Conservation (phyloP, 2,113 vertebrate genomes). For the Pachypanchax playfairii region DNA sequence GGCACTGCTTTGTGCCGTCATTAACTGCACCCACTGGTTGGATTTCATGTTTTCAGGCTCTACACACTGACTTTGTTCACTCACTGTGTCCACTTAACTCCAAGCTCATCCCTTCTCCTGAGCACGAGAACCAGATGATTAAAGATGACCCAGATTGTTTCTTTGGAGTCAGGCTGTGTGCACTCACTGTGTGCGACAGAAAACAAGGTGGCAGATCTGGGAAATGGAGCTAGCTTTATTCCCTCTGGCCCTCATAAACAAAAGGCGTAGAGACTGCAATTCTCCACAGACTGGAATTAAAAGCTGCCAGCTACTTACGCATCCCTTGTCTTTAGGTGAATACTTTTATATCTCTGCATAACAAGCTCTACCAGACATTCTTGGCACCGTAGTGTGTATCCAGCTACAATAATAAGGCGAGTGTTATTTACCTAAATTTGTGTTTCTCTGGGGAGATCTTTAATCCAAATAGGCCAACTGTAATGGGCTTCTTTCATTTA, state of each 20-base stretch:
- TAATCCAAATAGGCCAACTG: slow-evolving; percentile 52
- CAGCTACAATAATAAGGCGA: slow-evolving; percentile 39
- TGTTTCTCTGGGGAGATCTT: slow-evolving; percentile 32
- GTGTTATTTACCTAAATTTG: slow-evolving; percentile 49
- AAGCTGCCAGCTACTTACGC: slow-evolving; percentile 49
- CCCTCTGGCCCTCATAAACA: slow-evolving; percentile 57
- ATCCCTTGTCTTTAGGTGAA: slow-evolving; percentile 27
- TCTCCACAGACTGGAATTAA: slow-evolving; percentile 56
- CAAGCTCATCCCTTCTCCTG: slow-evolving; percentile 48
- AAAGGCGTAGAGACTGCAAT: slow-evolving; percentile 53
- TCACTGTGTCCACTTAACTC: slow-evolving; percentile 57
- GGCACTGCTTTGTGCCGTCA: slow-evolving; percentile 14
- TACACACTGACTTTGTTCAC: slow-evolving; percentile 28
- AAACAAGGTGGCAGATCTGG: slow-evolving; percentile 57
- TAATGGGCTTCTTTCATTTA: slow-evolving; percentile 9
- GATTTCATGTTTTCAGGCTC: slow-evolving; percentile 20
- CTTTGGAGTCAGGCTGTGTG: slow-evolving; percentile 46
- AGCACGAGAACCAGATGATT: slow-evolving; percentile 61
- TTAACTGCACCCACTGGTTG: slow-evolving; percentile 39
- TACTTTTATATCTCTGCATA: slow-evolving; percentile 35
- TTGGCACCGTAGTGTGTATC: slow-evolving; percentile 53
- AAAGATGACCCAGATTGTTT: slow-evolving; percentile 76
- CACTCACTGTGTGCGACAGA: slow-evolving; percentile 45
- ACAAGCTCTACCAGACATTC: slow-evolving; percentile 37
- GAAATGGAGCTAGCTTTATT: slow-evolving; percentile 59